A percentile compares a stretch with the other conserved stretches of the same genome.
These are phyloP conservation scores for Poecile atricapillus DNA, from an alignment of 2,113 vertebrate species.

Conservation along the genomic window DNA sequence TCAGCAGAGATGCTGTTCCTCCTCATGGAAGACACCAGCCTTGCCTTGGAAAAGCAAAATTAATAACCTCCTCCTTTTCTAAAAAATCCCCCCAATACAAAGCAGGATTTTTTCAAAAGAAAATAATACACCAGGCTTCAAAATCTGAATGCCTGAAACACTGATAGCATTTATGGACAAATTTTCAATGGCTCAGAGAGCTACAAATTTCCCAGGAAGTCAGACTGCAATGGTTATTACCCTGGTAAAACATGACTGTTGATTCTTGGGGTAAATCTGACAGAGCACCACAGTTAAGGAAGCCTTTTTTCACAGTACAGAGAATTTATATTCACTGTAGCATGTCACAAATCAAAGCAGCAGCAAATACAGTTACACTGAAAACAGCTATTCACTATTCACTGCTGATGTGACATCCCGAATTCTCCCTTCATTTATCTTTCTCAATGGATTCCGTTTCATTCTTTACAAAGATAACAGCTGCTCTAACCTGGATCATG, in stretches of 20 bases:
- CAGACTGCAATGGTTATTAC: background rate
- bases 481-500: background rate
- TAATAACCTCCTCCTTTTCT: background rate
- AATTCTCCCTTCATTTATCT: background rate
- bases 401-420: background rate
- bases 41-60: background rate
- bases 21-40: background rate
- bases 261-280: background rate
- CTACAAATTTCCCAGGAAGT: background rate
- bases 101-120: background rate
- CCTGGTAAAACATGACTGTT: background rate
- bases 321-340: background rate
- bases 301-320: background rate
- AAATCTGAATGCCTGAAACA: background rate
- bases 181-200: background rate
- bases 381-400: background rate
- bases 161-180: background rate
- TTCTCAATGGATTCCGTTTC: background rate
- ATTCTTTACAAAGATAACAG: background rate
- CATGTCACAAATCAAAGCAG: background rate
- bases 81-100: background rate
- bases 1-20: background rate
- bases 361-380: background rate
- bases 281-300: background rate
- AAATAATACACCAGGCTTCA: background rate